Evolutionary conservation across 2,113 vertebrate genomes (phyloP), one percentile per base, ranked within the genome.

Genomic region (Strix aluco): DNA sequence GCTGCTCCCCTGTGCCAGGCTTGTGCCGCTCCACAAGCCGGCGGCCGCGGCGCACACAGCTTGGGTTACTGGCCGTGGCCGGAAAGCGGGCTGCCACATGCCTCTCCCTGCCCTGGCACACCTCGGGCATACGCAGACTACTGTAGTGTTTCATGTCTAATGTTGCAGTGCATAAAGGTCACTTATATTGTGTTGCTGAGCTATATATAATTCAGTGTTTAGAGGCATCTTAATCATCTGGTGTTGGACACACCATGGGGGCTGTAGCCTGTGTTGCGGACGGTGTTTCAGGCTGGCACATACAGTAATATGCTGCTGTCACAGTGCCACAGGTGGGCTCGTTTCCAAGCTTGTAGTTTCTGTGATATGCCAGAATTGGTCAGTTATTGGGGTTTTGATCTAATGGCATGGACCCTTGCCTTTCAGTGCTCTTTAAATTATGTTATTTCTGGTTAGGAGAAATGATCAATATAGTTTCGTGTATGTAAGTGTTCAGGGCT

Each of bases 151-250:
- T 18, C 32, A 2, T 44, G 91, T 51, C 75, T 92, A 38, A 22
- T 0, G 26, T 16, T 85, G 81, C 91, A 52, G 58, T 2, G 10
- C 84, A 21, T 32, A 40, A 92, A 96, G 93, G 95, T 86, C 94
- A 88, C n/a, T 3, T 90, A 66, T 81, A 86, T 81, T 95, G 94
- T 96, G 61, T 86, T 94, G 89, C 96, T 83, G 70, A 54, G 11
- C 88, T 96, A 94, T 92, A 51, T 94, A 95, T 95, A 94, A 94
- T 89, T 92, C 73, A 85, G 86, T 38, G 69, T 93, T 83, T 29
- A 49, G 52, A 57, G 77, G 74, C 78, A 79, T 4, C 65, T 67
- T 5, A 21, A 11, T 72, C 86, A 72, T 9, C 47, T 61, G 73
- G 36, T 29, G 25, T 1, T 69, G 83, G 94, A 29, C 49, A 11